Evolutionary conservation across 2,888 invertebrate genomes (phyloP).

Genomic region (Biston betularia): DNA sequence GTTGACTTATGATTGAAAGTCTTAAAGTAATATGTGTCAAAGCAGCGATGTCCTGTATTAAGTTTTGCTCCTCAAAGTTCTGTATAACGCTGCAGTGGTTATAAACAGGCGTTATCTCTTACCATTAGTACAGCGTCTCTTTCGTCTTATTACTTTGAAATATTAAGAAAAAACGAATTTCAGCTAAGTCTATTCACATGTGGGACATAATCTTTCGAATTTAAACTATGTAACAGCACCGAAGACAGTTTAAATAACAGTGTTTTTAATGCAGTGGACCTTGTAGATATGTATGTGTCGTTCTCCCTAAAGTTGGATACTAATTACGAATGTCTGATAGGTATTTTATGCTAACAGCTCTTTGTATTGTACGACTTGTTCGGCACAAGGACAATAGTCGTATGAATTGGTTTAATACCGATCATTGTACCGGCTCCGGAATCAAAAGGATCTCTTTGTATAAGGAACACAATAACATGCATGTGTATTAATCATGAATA

Average conservation of each 20-base stretch:
- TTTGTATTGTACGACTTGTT: conserved; percentile 63
- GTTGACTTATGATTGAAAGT: too few species aligned
- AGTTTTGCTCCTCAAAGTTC: too few species aligned
- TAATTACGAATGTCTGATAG: conserved; percentile 66
- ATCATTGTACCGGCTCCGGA: conserved; percentile 71
- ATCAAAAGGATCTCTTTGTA: conserved; percentile 76
- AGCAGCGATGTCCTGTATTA: too few species aligned
- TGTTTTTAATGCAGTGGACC: conserved; percentile 18
- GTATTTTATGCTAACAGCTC: conserved; percentile 74
- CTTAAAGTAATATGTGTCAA: too few species aligned
- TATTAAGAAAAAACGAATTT: too few species aligned
- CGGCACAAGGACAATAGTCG: conserved; percentile 71
- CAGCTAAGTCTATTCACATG: too few species aligned
- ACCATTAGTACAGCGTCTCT: too few species aligned
- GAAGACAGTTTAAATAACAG: not conserved
- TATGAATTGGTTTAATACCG: conserved; percentile 72
- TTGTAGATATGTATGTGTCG: conserved; percentile 33
- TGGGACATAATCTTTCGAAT: too few species aligned
- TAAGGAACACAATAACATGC: conserved; percentile 73
- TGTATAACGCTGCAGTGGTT: too few species aligned
- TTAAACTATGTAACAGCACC: too few species aligned
- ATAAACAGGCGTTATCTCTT: too few species aligned
- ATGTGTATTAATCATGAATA: conserved; percentile 56
- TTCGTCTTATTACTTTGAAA: too few species aligned
- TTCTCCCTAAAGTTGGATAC: conserved; percentile 46